Percentiles rank a stretch among this genome's conserved stretches.
Evolutionary conservation across 2,113 vertebrate species (phyloP).

Genomic region (Paratilapia polleni): DNA sequence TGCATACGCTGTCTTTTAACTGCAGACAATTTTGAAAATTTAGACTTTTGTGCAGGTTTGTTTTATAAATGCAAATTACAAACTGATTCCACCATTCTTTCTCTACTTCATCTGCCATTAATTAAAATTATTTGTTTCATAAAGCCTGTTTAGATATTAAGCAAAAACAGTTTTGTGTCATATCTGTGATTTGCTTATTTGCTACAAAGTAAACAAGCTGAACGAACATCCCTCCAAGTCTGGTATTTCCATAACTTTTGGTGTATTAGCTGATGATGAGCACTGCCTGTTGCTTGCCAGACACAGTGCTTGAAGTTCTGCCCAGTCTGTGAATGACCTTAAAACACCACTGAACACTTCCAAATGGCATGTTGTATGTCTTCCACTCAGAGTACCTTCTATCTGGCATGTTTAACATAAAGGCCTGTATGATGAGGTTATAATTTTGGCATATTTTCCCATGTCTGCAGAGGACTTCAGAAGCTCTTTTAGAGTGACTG

Average conservation of each 20-base stretch:
- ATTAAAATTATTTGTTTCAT: too few relatives aligned
- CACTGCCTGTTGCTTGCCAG: neutral
- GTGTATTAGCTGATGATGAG: neutral
- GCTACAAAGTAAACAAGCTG: neutral
- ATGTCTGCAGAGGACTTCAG: neutral
- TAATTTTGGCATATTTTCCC: neutral
- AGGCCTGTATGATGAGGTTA: neutral
- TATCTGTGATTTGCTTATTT: neutral
- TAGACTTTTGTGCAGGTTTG: too few relatives aligned
- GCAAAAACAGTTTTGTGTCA: neutral
- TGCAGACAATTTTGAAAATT: too few relatives aligned
- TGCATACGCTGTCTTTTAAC: too few relatives aligned
- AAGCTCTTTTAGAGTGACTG: neutral
- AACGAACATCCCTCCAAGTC: neutral
- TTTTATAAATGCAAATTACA: too few relatives aligned
- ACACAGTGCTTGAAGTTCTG: neutral
- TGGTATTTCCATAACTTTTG: neutral
- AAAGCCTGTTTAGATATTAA: too few relatives aligned
- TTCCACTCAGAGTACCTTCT: neutral
- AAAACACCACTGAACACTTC: neutral
- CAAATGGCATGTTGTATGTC: neutral
- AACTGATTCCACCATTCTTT: too few relatives aligned
- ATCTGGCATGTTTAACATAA: neutral
- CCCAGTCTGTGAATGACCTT: neutral
- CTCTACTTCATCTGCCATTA: too few relatives aligned